phyloP scores from a whole-genome alignment of 2,797 vertebrate species.

The Scolopax rusticola region DNA sequence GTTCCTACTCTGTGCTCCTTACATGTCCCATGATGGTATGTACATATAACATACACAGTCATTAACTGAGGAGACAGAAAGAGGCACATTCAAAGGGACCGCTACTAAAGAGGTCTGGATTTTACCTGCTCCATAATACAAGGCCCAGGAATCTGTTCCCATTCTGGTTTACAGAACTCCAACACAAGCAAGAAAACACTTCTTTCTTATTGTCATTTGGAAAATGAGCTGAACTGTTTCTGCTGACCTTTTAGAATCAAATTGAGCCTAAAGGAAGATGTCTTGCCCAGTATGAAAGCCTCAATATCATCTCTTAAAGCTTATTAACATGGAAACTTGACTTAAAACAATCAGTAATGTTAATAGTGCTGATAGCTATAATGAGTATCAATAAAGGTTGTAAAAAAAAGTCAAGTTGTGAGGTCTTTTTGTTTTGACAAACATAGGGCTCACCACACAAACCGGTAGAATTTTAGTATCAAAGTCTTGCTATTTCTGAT shows the following conservation, averaged over 20 bases:
- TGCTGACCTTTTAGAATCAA: background rate
- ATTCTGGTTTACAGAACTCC: background rate
- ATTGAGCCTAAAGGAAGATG: background rate
- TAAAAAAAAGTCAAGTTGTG: background rate
- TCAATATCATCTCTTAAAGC: background rate
- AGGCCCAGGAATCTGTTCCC: background rate
- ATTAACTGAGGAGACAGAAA: background rate
- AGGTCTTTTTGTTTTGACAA: background rate
- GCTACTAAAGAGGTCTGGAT: background rate
- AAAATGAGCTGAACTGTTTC: background rate
- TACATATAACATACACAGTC: background rate
- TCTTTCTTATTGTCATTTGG: background rate
- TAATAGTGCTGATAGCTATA: background rate
- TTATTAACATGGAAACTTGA: background rate
- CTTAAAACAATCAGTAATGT: background rate
- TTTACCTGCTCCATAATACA: background rate
- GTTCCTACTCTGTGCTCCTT: background rate
- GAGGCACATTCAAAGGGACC: background rate
- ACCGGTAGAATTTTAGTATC: background rate
- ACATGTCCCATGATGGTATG: accelerated
- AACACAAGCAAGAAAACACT: background rate
- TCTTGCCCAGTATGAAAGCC: background rate
- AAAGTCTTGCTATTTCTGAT: background rate
- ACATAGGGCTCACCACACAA: accelerated
- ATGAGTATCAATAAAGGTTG: background rate